These are phyloP conservation scores for Drosophila cardini DNA, from an alignment of 1,140 invertebrate species.

Conservation along the genomic window DNA sequence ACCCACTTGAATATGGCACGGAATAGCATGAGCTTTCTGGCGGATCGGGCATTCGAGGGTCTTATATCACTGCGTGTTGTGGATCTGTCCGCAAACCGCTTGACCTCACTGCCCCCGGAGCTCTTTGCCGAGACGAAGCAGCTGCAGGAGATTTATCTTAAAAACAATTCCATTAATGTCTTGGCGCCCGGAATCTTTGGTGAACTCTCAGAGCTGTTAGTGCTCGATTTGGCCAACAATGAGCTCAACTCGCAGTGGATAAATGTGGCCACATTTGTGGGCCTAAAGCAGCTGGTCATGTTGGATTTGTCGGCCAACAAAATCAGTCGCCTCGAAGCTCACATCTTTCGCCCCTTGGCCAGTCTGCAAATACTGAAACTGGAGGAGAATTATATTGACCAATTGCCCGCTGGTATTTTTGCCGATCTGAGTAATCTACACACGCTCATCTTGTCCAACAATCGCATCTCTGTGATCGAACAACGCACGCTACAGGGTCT, in stretches of 20 bases:
- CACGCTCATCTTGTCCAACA: slow-evolving; percentile 93
- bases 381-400: slow-evolving; percentile 93
- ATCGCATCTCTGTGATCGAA: slow-evolving; percentile 92
- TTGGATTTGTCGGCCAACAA: slow-evolving; percentile 93
- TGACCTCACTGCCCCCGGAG: slow-evolving; percentile 92
- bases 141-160: slow-evolving; percentile 92
- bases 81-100: slow-evolving; percentile 92
- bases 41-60: slow-evolving; percentile 92
- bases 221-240: slow-evolving; percentile 94
- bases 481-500: slow-evolving; percentile 91
- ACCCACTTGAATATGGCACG: slow-evolving; percentile 88
- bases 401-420: slow-evolving; percentile 93
- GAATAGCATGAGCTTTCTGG: slow-evolving; percentile 91
- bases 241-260: slow-evolving; percentile 94
- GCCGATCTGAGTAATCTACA: slow-evolving; percentile 92
- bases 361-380: slow-evolving; percentile 92
- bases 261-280: slow-evolving; percentile 93
- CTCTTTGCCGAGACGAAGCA: slow-evolving; percentile 92
- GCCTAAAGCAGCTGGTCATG: slow-evolving; percentile 91
- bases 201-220: slow-evolving; percentile 91
- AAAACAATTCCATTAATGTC: slow-evolving; percentile 94
- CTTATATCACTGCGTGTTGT: slow-evolving; percentile 90
- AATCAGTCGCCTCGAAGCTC: slow-evolving; percentile 91
- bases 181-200: slow-evolving; percentile 93
- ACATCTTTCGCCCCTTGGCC: slow-evolving; percentile 92